Conservation (phyloP, 2,797 vertebrate genomes). For the Jordanella pulchra region DNA sequence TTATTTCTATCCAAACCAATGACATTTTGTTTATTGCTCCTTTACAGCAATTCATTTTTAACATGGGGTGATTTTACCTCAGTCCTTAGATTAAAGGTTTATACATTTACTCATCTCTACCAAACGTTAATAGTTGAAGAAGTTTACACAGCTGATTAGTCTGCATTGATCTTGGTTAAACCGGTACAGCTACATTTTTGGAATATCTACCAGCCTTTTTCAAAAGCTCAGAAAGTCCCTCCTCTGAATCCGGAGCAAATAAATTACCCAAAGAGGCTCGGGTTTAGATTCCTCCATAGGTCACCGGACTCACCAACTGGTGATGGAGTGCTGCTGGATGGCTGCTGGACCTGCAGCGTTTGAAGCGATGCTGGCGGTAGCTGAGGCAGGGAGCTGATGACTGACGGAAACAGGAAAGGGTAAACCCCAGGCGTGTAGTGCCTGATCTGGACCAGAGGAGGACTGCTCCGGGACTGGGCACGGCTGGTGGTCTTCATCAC, state of each 20-base stretch:
- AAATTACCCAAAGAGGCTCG: background rate
- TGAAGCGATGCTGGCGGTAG: conserved; percentile 83
- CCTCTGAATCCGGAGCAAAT: background rate
- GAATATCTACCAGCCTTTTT: background rate
- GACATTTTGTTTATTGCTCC: too few relatives aligned
- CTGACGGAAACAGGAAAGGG: conserved; percentile 90
- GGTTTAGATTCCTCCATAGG: too few relatives aligned
- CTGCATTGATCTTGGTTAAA: background rate
- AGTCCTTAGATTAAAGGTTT: background rate
- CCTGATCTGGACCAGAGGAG: conserved; percentile 90
- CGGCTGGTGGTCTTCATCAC: conserved; percentile 88
- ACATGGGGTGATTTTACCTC: too few relatives aligned
- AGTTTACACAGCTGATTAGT: background rate
- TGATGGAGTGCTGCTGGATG: conserved; percentile 87
- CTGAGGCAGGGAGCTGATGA: conserved; percentile 88
- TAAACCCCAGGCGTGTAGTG: conserved; percentile 88
- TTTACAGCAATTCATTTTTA: too few relatives aligned
- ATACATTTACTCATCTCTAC: background rate
- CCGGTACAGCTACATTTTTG: background rate
- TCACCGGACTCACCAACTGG: conserved; percentile 87
- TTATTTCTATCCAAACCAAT: too few relatives aligned
- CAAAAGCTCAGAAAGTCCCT: background rate
- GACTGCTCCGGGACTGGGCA: conserved; percentile 83
- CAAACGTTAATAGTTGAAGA: background rate
- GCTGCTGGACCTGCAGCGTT: conserved; percentile 84